A percentile compares a stretch with the other conserved stretches of the same genome.
phyloP scores from a whole-genome alignment of 2,888 invertebrate genomes.

The Epirrhoe tristata region DNA sequence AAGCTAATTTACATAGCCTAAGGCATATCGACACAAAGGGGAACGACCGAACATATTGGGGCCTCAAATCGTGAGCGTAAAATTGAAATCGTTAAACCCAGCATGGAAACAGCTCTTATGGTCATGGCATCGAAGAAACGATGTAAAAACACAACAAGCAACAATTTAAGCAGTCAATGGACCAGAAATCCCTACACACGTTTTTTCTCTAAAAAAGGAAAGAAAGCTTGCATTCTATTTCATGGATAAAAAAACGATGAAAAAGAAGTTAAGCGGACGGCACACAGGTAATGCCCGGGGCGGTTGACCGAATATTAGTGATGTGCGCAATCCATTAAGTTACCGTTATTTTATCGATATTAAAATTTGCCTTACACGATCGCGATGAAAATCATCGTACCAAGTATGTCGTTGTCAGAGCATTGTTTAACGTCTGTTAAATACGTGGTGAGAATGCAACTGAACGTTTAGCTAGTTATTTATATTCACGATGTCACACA shows the following conservation, averaged over 20 bases:
- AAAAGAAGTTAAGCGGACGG: constrained; percentile 33
- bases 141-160: constrained; percentile 22
- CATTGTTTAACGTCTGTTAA: constrained; percentile 2
- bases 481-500: constrained; percentile 66
- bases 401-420: constrained; percentile 39
- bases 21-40: constrained; percentile 28
- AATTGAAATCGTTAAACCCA: constrained; percentile 39
- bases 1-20: constrained; percentile 36
- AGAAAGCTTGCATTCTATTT: constrained; percentile 22
- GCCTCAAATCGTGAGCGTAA: constrained; percentile 36
- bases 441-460: constrained; percentile 68
- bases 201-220: constrained; percentile 26
- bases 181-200: constrained; percentile 32
- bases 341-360: constrained; percentile 47
- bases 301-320: constrained; percentile 47
- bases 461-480: constrained; percentile 65
- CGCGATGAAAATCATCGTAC: constrained; percentile 33
- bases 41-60: constrained; percentile 26
- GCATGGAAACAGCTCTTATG: constrained; percentile 31
- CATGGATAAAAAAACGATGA: constrained; percentile 24
- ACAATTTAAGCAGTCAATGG: constrained; percentile 35
- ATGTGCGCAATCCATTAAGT: constrained; percentile 45
- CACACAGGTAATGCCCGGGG: constrained; percentile 39
- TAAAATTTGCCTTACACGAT: constrained; percentile 43
- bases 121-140: constrained; percentile 33